Base-by-base conservation (phyloP, 2,888 invertebrate genomes). In the Metopia argyrocephala region DNA sequence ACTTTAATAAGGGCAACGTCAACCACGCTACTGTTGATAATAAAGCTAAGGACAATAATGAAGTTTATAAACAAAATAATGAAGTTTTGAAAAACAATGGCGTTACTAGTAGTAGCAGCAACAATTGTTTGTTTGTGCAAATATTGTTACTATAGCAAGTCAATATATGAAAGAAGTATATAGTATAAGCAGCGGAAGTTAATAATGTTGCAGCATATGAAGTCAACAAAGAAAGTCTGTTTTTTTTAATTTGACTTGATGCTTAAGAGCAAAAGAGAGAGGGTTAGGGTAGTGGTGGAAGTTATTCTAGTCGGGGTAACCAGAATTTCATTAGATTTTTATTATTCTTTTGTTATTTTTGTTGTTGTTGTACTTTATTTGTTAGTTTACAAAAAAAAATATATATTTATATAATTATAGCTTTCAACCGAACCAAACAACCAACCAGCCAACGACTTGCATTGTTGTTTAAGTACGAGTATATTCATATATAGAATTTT, bases 221-320 rank as follows among this genome's bases (percentile, higher is more conserved):
- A 75, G 68, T 68, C 66, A 75, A 75, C 45, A 75, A 28, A 25
- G n/a, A 18, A 0, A 27, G n/a, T 20, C n/a, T 65, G n/a, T 28
- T 6, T 38, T n/a, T n/a, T n/a, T n/a, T n/a, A n/a, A n/a, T n/a
- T n/a, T n/a, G n/a, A n/a, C n/a, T n/a, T n/a, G n/a, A n/a, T n/a
- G n/a, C n/a, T n/a, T n/a, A n/a, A n/a, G n/a, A n/a, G n/a, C n/a
- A n/a, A n/a, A n/a, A n/a, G n/a, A n/a, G n/a, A n/a, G n/a, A n/a
- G n/a, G n/a, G n/a, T n/a, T n/a, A n/a, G 21, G 46, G 52, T 59
- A 61, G 48, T 71, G 54, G 59, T 28, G 66, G 46, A 38, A 27
- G 45, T 56, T 70, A 59, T 31, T 61, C 78, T 81, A 70, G 78
- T 75, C 78, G 78, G 78, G 78, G 81, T 70, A 81, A 81, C 78